phyloP scores from a whole-genome alignment of 2,797 vertebrate genomes.

The Botia kubotai region DNA sequence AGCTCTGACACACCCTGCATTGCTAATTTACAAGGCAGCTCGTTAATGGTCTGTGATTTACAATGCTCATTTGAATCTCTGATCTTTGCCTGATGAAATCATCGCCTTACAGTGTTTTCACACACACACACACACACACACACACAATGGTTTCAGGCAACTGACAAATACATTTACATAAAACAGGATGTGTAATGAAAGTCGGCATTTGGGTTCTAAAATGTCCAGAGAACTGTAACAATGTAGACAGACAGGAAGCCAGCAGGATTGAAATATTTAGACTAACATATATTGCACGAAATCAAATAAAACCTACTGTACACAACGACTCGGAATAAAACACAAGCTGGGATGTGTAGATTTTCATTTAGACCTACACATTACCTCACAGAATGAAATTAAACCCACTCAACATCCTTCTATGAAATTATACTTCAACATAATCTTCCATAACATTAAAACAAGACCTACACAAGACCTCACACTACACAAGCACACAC shows the following conservation, averaged over 20 bases:
- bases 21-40: constrained; percentile 80
- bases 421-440: constrained; percentile 26
- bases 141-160: neutral
- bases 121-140: constrained; percentile 13
- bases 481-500: constrained; percentile 21
- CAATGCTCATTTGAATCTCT: constrained; percentile 77
- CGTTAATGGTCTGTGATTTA: constrained; percentile 81
- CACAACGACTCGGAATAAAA: constrained; percentile 24
- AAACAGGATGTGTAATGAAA: constrained; percentile 6
- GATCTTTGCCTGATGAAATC: constrained; percentile 80
- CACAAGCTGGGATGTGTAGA: constrained; percentile 18
- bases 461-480: constrained; percentile 35
- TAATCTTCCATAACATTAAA: constrained; percentile 36
- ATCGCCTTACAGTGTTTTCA: constrained; percentile 66
- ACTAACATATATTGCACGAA: neutral
- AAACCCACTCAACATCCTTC: constrained; percentile 29
- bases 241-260: constrained; percentile 15
- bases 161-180: constrained; percentile 52
- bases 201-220: neutral
- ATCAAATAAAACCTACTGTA: constrained; percentile 22
- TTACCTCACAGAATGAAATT: constrained; percentile 32
- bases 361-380: constrained; percentile 36
- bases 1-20: constrained; percentile 55
- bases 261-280: constrained; percentile 25
- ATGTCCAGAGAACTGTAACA: neutral